phyloP scores from a whole-genome alignment of 2,113 vertebrate species.

The Scomber scombrus region DNA sequence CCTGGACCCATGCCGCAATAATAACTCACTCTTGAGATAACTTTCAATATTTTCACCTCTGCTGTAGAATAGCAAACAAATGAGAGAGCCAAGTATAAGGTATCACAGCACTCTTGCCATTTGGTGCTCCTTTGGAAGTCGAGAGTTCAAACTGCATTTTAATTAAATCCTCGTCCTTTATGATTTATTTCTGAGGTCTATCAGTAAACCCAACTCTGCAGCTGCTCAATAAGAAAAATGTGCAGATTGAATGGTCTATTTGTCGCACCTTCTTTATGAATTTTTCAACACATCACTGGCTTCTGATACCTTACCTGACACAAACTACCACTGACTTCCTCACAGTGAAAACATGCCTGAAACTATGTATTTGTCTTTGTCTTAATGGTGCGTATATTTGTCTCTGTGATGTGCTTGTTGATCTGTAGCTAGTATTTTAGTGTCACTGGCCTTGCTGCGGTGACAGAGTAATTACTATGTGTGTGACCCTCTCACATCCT shows the following conservation, averaged over 20 bases:
- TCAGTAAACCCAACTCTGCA: not conserved
- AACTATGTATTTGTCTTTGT: conserved; percentile 31
- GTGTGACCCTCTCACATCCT: conserved; percentile 83
- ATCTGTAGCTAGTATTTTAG: conserved; percentile 76
- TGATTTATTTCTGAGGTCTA: conserved; percentile 31
- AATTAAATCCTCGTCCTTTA: conserved; percentile 44
- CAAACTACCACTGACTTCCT: not conserved
- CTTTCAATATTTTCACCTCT: conserved; percentile 76
- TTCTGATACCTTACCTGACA: conserved; percentile 1
- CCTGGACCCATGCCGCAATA: conserved; percentile 69
- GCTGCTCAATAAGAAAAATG: conserved; percentile 1
- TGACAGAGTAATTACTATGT: conserved; percentile 87
- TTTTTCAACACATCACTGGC: conserved; percentile 9
- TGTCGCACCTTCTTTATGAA: conserved; percentile 1
- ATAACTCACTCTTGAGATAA: conserved; percentile 74
- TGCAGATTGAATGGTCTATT: not conserved
- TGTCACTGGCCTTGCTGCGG: conserved; percentile 75
- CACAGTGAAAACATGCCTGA: conserved; percentile 15
- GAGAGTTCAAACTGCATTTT: conserved; percentile 48
- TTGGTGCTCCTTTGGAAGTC: conserved; percentile 8
- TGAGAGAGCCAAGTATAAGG: conserved; percentile 4
- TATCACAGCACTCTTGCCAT: not conserved
- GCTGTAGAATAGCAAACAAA: conserved; percentile 67
- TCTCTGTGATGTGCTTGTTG: conserved; percentile 39
- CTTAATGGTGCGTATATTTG: conserved; percentile 49